These are phyloP conservation scores for Prunella strophiata DNA, from an alignment of 2,797 vertebrate genomes.

Conservation along the genomic window DNA sequence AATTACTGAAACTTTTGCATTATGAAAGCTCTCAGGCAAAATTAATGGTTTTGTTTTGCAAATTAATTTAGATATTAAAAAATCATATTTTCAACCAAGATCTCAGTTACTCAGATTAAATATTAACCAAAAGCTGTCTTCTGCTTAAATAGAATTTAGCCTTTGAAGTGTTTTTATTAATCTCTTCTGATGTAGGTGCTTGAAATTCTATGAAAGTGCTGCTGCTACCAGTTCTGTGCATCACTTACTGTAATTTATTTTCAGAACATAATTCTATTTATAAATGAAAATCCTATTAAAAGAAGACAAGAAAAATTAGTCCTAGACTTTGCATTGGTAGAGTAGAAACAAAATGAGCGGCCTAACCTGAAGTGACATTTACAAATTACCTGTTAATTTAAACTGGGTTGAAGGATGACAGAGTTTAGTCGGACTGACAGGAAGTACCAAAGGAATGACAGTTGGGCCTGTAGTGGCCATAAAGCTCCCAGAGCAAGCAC, in stretches of 20 bases:
- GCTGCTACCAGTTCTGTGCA: constrained; percentile 85
- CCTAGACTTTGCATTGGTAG: constrained; percentile 90
- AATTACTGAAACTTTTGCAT: constrained; percentile 84
- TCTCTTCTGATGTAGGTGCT: constrained; percentile 89
- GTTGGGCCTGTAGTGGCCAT: constrained; percentile 86
- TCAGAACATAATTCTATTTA: constrained; percentile 98
- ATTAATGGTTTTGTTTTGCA: constrained; percentile 88
- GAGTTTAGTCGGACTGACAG: constrained; percentile 96
- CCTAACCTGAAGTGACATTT: constrained; percentile 99
- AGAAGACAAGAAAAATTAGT: constrained; percentile 98
- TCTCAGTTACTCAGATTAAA: constrained; percentile 88
- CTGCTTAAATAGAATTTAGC: constrained; percentile 90
- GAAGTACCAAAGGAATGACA: constrained; percentile 90
- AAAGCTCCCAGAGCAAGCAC: constrained; percentile 79
- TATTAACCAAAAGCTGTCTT: constrained; percentile 86
- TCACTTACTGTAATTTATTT: constrained; percentile 99
- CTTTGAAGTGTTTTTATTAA: constrained; percentile 95
- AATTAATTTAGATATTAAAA: constrained; percentile 91
- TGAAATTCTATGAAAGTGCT: constrained; percentile 85
- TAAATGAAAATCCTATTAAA: constrained; percentile 98
- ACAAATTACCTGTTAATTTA: constrained; percentile 99
- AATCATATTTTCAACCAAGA: constrained; percentile 90
- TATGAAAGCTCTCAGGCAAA: constrained; percentile 82
- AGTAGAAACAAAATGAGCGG: constrained; percentile 96
- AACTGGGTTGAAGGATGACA: constrained; percentile 98